Evolutionary conservation across 2,888 invertebrate species (phyloP).

Genomic region (Tanytarsus gracilentus): DNA sequence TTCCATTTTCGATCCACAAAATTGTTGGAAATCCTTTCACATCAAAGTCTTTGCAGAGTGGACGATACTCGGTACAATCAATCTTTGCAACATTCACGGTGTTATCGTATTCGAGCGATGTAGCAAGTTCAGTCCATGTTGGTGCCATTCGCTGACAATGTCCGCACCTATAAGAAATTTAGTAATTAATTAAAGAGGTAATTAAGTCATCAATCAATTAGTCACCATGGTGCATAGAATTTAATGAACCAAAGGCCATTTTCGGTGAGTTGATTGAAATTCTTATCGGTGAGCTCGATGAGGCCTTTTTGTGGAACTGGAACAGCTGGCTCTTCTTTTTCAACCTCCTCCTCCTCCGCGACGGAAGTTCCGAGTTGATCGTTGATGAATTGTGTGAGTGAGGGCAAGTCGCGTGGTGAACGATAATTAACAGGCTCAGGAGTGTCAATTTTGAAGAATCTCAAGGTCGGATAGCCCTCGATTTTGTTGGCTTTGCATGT

Average conservation of each 20-base stretch:
- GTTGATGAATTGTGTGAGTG: conserved; percentile 66
- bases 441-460: conserved; percentile 62
- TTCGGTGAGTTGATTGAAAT: conserved; percentile 61
- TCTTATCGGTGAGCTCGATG: conserved; percentile 64
- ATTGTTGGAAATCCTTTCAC: conserved; percentile 82
- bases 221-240: conserved; percentile 86
- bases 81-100: conserved; percentile 69
- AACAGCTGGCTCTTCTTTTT: conserved; percentile 38
- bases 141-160: conserved; percentile 61
- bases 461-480: conserved; percentile 56
- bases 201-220: neutral
- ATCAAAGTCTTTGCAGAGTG: conserved; percentile 68
- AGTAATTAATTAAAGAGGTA: neutral
- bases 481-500: conserved; percentile 67
- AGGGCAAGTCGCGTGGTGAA: conserved; percentile 67
- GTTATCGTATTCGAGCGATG: conserved; percentile 55
- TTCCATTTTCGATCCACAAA: conserved; percentile 79
- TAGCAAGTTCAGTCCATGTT: conserved; percentile 73
- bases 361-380: conserved; percentile 52
- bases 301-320: conserved; percentile 55
- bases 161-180: conserved; percentile 32
- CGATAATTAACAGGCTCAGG: conserved; percentile 64
- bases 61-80: conserved; percentile 70
- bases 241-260: conserved; percentile 77
- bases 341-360: conserved; percentile 34